Conservation (phyloP, 1,140 invertebrate genomes). For the Scaptodrosophila lebanonensis region DNA sequence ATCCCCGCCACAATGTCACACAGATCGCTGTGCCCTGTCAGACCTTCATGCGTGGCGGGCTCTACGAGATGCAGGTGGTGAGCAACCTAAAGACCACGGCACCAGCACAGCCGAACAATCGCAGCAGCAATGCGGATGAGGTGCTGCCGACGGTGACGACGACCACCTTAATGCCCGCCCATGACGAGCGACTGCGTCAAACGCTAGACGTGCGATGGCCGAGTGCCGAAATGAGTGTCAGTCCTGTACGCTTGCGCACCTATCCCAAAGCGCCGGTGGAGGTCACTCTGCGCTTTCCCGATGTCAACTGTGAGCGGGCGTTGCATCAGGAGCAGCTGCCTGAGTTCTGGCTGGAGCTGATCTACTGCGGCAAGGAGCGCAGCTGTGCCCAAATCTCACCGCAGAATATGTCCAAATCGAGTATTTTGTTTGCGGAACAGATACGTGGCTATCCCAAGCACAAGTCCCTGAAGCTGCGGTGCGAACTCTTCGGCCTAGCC, state of each 20-base stretch:
- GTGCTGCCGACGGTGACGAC: conserved; percentile 33
- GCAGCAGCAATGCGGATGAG: conserved; percentile 4
- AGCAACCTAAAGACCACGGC: conserved; percentile 52
- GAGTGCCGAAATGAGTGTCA: conserved; percentile 82
- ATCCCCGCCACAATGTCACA: conserved; percentile 70
- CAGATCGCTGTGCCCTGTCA: conserved; percentile 71
- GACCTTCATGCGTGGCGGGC: conserved; percentile 64
- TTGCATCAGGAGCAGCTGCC: conserved; percentile 80
- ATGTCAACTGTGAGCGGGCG: conserved; percentile 80
- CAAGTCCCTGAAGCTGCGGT: conserved; percentile 82
- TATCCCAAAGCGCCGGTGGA: conserved; percentile 85
- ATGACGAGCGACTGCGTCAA: conserved; percentile 65
- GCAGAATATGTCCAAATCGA: conserved; percentile 57
- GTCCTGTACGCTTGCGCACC: conserved; percentile 85
- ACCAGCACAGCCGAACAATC: conserved; percentile 2
- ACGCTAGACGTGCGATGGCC: conserved; percentile 87
- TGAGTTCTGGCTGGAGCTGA: conserved; percentile 85
- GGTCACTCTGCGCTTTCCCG: conserved; percentile 84
- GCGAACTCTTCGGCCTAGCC: conserved; percentile 87
- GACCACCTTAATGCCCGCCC: conserved; percentile 58
- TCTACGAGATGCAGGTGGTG: conserved; percentile 71
- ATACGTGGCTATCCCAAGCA: conserved; percentile 83
- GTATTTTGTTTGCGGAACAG: conserved; percentile 84
- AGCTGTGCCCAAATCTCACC: conserved; percentile 45
- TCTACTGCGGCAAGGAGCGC: conserved; percentile 85